A percentile compares a stretch with the other conserved stretches of the same genome.
phyloP scores from a whole-genome alignment of 2,797 vertebrate genomes.

The Microctenopoma steveboyesi region DNA sequence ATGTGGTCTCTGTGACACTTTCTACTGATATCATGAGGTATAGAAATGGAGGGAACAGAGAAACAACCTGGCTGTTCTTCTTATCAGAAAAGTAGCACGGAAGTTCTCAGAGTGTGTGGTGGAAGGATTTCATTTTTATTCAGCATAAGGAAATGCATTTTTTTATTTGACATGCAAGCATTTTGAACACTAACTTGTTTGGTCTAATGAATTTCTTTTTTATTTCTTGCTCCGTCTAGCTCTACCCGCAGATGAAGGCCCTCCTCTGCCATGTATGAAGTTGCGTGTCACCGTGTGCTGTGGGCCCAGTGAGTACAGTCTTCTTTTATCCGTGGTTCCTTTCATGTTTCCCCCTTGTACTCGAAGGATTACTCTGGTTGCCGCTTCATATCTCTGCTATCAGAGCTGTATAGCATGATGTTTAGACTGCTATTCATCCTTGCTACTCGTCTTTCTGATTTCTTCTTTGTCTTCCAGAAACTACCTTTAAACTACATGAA shows the following conservation, averaged over 20 bases:
- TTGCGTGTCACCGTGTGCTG: slow-evolving; percentile 84
- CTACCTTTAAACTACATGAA: slow-evolving; percentile 21
- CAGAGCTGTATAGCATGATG: slow-evolving; percentile 22
- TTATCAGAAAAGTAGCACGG: not conserved
- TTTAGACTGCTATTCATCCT: slow-evolving; percentile 32
- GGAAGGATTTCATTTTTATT: slow-evolving; percentile 17
- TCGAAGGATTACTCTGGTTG: slow-evolving; percentile 35
- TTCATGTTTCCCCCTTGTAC: slow-evolving; percentile 55
- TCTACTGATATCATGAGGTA: slow-evolving; percentile 10
- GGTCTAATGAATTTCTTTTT: slow-evolving; percentile 32
- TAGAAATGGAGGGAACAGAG: slow-evolving; percentile 10
- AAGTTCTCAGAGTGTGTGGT: slow-evolving; percentile 26
- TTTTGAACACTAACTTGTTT: slow-evolving; percentile 31
- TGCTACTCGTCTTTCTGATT: slow-evolving; percentile 4
- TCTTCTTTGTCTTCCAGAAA: slow-evolving; percentile 5
- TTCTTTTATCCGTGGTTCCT: slow-evolving; percentile 62
- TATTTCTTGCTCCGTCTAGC: slow-evolving; percentile 65
- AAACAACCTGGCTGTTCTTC: slow-evolving; percentile 8
- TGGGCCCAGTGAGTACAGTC: slow-evolving; percentile 79
- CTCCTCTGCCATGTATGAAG: slow-evolving; percentile 84
- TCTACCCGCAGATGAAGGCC: slow-evolving; percentile 81
- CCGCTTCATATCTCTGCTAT: slow-evolving; percentile 52
- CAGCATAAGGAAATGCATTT: not conserved
- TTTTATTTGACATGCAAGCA: slow-evolving; percentile 15
- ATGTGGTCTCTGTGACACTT: slow-evolving; percentile 4